These are phyloP conservation scores for Syngnathus acus DNA, from an alignment of 2,797 vertebrate species.

Conservation along the genomic window DNA sequence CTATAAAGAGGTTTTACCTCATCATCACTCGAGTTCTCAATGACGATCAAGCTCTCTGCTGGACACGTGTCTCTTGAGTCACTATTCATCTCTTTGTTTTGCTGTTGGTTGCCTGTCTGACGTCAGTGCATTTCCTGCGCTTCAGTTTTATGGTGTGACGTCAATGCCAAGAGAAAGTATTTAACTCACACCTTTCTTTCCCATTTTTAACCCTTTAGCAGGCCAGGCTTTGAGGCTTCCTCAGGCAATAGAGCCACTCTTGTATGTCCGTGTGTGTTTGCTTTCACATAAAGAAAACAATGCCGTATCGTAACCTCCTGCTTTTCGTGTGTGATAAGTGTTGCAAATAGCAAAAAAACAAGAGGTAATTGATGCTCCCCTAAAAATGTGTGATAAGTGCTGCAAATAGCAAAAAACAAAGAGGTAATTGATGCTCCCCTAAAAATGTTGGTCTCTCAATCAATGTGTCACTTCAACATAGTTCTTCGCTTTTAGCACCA, in stretches of 20 bases:
- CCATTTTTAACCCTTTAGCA: neutral
- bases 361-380: too few relatives aligned
- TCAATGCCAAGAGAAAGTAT: constrained; percentile 13
- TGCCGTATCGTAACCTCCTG: too few relatives aligned
- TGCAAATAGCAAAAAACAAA: too few relatives aligned
- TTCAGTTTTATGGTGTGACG: neutral
- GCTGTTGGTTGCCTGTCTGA: neutral
- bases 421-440: too few relatives aligned
- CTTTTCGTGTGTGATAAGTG: too few relatives aligned
- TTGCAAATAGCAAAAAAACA: too few relatives aligned
- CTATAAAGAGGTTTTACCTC: neutral
- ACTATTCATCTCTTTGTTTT: constrained; percentile 16
- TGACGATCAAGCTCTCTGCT: constrained; percentile 10
- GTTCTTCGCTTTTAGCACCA: too few relatives aligned
- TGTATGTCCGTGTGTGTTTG: neutral
- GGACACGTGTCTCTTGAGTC: constrained; percentile 15
- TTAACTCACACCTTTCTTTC: neutral
- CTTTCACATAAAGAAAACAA: too few relatives aligned
- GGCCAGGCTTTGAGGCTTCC: neutral
- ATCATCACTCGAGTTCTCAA: neutral
- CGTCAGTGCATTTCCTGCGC: constrained; percentile 9
- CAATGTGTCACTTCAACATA: too few relatives aligned
- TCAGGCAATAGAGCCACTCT: neutral
- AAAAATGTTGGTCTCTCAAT: too few relatives aligned
- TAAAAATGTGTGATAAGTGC: too few relatives aligned